Conservation (phyloP, 1,140 invertebrate species). For the Trachymyrmex cornetzi region DNA sequence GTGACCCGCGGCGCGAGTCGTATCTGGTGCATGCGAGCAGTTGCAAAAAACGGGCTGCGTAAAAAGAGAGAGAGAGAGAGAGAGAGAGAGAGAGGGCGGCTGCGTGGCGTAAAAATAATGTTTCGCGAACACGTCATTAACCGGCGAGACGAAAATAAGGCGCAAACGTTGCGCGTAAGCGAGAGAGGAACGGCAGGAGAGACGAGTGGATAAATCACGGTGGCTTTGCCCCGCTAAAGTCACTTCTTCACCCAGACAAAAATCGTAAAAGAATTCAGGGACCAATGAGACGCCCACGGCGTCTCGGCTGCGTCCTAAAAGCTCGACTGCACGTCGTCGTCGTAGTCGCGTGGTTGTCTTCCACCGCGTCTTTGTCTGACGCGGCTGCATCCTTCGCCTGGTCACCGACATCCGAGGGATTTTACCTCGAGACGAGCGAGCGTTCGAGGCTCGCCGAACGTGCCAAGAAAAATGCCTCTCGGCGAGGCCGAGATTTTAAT, state of each 20-base stretch:
- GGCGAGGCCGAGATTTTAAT: slow-evolving; percentile 45
- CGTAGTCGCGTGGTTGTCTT: slow-evolving; percentile 14
- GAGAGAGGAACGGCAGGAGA: slow-evolving; percentile 16
- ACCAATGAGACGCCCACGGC: slow-evolving; percentile 69
- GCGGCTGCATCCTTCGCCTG: slow-evolving; percentile 55
- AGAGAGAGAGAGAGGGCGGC: slow-evolving; percentile 48
- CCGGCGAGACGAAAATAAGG: slow-evolving; percentile 75
- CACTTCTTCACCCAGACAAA: slow-evolving; percentile 78
- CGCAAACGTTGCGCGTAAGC: neutral
- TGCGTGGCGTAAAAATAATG: slow-evolving; percentile 76
- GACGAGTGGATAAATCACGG: slow-evolving; percentile 77
- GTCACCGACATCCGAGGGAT: slow-evolving; percentile 52
- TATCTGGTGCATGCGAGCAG: slow-evolving; percentile 54
- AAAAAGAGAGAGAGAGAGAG: neutral
- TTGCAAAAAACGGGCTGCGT: neutral
- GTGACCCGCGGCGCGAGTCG: slow-evolving; percentile 48
- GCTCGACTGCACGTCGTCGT: slow-evolving; percentile 9
- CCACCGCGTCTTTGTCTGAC: slow-evolving; percentile 39
- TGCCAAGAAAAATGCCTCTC: slow-evolving; percentile 36
- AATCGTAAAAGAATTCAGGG: slow-evolving; percentile 79
- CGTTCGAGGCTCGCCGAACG: neutral
- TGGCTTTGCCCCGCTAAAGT: slow-evolving; percentile 69
- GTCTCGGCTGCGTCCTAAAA: slow-evolving; percentile 43
- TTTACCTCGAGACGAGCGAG: slow-evolving; percentile 18
- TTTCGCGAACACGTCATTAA: slow-evolving; percentile 75